Evolutionary conservation across 35 echinoderm and acorn worm genomes (phyloP).

Genomic region (Amphiura filiformis): DNA sequence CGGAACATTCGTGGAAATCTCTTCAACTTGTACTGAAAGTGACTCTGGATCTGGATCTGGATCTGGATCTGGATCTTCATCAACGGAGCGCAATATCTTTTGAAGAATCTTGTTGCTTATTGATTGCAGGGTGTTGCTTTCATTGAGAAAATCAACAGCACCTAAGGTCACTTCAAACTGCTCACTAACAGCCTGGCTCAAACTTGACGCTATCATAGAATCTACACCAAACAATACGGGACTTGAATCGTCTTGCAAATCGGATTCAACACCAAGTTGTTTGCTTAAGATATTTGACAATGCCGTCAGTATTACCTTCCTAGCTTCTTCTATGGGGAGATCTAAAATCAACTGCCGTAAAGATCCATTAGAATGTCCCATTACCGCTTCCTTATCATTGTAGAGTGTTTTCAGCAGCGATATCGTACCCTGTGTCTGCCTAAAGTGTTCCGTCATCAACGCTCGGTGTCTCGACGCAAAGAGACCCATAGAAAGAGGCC

Average conservation of each 20-base stretch:
- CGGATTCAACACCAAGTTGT: constrained; percentile 36
- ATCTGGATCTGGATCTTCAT: not conserved
- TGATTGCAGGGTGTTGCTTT: constrained; percentile 13
- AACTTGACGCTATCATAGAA: constrained; percentile 51
- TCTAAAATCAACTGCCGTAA: not conserved
- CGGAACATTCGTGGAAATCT: not conserved
- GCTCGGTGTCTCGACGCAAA: constrained; percentile 27
- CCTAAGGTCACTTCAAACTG: constrained; percentile 39
- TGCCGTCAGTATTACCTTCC: not conserved
- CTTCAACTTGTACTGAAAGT: not conserved
- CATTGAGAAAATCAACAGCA: constrained; percentile 65
- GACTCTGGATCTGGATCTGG: not conserved
- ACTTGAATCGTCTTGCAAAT: constrained; percentile 16
- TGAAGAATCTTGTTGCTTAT: constrained; percentile 8
- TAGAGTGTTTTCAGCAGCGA: constrained; percentile 50
- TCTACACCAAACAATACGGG: constrained; percentile 44
- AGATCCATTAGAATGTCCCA: not conserved
- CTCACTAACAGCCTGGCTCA: constrained; percentile 28
- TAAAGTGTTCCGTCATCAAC: constrained; percentile 1
- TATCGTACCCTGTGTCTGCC: constrained; percentile 2
- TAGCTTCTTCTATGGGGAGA: constrained; percentile 16
- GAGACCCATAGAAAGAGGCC: not conserved
- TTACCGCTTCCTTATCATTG: not conserved
- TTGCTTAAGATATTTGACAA: constrained; percentile 29
- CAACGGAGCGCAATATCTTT: not conserved